Evolutionary conservation across 2,888 invertebrate species (phyloP), one percentile per base, ranked within the genome.

Genomic region (Choristoneura rosaceana): DNA sequence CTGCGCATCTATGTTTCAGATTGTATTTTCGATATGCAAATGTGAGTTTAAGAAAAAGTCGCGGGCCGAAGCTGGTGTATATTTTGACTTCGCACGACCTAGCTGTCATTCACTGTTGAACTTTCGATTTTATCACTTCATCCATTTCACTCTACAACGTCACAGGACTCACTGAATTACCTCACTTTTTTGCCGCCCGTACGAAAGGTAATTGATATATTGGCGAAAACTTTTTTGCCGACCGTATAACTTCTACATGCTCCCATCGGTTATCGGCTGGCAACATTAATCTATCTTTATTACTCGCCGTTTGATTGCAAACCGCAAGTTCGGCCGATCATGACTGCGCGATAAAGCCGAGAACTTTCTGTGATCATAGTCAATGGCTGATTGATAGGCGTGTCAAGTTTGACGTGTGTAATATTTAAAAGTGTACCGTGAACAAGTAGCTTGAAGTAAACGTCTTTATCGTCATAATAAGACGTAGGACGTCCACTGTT

Each of bases 201-300:
- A 55, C 12, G 33, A 25, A 45, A 25, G 12, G 43, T 62, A 62
- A 45, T 62, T 62, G 62, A 62, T 62, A 43, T 33, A 62, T 66
- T 34, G 41, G 10, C 25, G 14, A 14, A 45, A 70, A 64, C 47
- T 67, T 64, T 74, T 71, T 74, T 77, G 73, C 68, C 43, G 76
- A 74, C 71, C 70, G 65, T 70, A 70, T 69, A 71, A 75, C 38
- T 55, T 71, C 33, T 52, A 60, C 62, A 71, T 52, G 74, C 69
- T 50, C 73, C 77, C 73, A 74, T 75, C 45, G 47, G 10, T 50
- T 68, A 55, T 69, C 69, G 61, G 69, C 61, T 74, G 84, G 79
- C 76, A 81, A 81, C 84, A 85, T 88, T 88, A 89, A 92, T 93
- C 88, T 88, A 90, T 91, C 91, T 91, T 91, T 92, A 92, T 92